phyloP scores from a whole-genome alignment of 1,140 invertebrate genomes.

The Drosophila virilis region DNA sequence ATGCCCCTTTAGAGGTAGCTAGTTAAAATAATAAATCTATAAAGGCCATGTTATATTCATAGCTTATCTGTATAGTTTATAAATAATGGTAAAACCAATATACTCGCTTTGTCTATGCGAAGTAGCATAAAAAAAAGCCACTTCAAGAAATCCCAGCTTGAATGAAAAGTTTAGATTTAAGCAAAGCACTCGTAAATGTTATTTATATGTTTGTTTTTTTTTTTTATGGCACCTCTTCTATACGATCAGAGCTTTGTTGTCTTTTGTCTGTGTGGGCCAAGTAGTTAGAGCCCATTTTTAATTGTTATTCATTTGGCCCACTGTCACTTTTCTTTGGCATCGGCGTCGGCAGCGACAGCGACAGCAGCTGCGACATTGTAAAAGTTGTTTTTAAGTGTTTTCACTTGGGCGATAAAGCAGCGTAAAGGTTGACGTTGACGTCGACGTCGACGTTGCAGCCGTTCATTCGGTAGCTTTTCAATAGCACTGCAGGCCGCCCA shows the following conservation, averaged over 20 bases:
- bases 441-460: constrained; percentile 16
- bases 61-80: too few species aligned
- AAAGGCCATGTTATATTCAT: too few species aligned
- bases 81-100: too few species aligned
- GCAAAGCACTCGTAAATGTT: constrained; percentile 5
- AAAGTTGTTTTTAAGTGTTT: constrained; percentile 70
- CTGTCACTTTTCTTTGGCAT: constrained; percentile 68
- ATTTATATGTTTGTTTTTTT: background rate
- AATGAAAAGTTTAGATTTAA: background rate
- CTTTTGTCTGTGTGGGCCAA: constrained; percentile 39
- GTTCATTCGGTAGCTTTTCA: constrained; percentile 8
- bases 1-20: too few species aligned
- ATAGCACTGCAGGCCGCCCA: constrained; percentile 29
- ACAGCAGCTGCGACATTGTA: constrained; percentile 53
- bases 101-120: too few species aligned
- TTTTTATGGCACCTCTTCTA: background rate
- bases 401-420: constrained; percentile 53
- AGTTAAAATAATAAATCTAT: too few species aligned
- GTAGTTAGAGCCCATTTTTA: constrained; percentile 48
- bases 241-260: background rate
- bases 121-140: background rate
- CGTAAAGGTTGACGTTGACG: constrained; percentile 21
- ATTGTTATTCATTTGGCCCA: constrained; percentile 55
- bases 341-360: constrained; percentile 14
- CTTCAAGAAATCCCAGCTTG: background rate